These are phyloP conservation scores for Ornithoptera priamus DNA, from an alignment of 2,888 invertebrate species.

Conservation along the genomic window DNA sequence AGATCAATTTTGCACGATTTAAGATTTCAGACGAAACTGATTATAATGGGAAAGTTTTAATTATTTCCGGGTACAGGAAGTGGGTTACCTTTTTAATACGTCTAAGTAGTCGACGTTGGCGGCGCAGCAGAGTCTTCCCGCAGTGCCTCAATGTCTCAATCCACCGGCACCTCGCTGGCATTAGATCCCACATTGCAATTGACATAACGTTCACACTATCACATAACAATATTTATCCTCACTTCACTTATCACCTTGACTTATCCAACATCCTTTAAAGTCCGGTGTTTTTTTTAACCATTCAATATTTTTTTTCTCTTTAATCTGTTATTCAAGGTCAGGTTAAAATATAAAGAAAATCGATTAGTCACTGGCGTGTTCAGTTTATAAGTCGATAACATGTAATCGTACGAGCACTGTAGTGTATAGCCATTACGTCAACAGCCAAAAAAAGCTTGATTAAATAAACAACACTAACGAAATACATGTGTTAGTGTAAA, in stretches of 20 bases:
- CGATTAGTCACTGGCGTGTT: neutral
- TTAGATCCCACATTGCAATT: slow-evolving; percentile 63
- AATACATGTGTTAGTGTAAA: neutral
- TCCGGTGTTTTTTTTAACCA: neutral
- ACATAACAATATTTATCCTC: slow-evolving; percentile 30
- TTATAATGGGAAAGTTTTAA: no score
- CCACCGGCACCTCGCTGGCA: slow-evolving; percentile 70
- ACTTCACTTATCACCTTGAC: slow-evolving; percentile 26
- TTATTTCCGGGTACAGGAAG: neutral
- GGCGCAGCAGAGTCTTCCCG: slow-evolving; percentile 71
- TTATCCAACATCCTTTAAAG: neutral
- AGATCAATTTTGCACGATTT: no score
- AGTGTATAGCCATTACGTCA: no score
- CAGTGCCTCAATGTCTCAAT: slow-evolving; percentile 72
- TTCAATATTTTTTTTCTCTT: neutral
- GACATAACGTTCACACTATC: slow-evolving; percentile 49
- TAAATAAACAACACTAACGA: neutral
- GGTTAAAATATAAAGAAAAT: neutral
- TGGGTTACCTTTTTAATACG: slow-evolving; percentile 69
- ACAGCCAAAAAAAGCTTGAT: no score
- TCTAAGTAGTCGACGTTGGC: slow-evolving; percentile 68
- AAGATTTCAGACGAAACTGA: no score
- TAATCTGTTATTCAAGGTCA: neutral
- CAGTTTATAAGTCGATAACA: neutral
- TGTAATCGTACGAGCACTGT: neutral